Percentiles rank a stretch among this genome's conserved stretches.
These are phyloP conservation scores for Cerceris rybyensis DNA, from an alignment of 2,888 invertebrate species.

Conservation along the genomic window DNA sequence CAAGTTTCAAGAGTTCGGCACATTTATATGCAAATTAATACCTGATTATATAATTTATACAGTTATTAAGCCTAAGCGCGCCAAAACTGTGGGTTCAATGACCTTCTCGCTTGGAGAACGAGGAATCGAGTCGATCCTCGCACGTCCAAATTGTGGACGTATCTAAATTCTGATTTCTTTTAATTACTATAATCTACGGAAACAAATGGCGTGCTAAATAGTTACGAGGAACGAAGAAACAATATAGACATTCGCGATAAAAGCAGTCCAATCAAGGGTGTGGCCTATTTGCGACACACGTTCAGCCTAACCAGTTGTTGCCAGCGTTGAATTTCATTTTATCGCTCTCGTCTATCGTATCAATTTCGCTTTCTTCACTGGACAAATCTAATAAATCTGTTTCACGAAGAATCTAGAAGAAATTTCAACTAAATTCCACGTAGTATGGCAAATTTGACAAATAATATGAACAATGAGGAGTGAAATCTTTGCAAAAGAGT, in stretches of 20 bases:
- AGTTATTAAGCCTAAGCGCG: neutral
- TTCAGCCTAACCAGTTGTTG: too few relatives aligned
- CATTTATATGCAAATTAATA: neutral
- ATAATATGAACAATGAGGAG: too few relatives aligned
- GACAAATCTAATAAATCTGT: too few relatives aligned
- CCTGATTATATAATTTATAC: too few relatives aligned
- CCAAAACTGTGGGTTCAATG: neutral
- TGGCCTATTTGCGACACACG: neutral
- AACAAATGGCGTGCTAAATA: constrained; percentile 14
- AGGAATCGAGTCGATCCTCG: neutral
- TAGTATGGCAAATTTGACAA: too few relatives aligned
- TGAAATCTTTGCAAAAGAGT: too few relatives aligned
- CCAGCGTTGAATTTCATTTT: neutral
- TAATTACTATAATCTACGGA: constrained; percentile 12
- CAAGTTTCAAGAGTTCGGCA: neutral
- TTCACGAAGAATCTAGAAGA: too few relatives aligned
- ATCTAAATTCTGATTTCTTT: constrained; percentile 6
- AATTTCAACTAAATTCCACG: too few relatives aligned
- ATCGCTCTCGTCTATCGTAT: neutral
- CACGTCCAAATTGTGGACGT: constrained; percentile 7
- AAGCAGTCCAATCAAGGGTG: neutral
- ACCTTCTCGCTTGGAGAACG: constrained; percentile 2
- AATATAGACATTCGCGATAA: constrained; percentile 5
- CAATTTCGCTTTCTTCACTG: too few relatives aligned
- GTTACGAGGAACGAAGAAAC: constrained; percentile 10